Evolutionary conservation across 2,113 vertebrate genomes (phyloP).

Genomic region (Myotis brandtii): DNA sequence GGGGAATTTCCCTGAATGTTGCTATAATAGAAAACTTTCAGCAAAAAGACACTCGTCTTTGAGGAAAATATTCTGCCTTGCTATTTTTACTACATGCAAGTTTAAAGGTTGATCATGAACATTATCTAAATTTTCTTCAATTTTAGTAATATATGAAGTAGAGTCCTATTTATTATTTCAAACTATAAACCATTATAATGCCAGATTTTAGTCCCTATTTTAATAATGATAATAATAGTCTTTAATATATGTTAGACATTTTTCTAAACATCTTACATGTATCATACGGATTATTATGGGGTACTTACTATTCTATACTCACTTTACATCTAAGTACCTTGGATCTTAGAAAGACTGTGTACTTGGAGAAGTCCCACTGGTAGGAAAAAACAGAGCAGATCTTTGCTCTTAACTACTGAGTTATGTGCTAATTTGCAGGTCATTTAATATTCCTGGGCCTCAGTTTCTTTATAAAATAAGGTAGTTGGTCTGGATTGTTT

Average conservation of each 20-base stretch:
- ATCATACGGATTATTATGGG: not conserved
- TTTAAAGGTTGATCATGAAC: slow-evolving; percentile 6
- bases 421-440: not conserved
- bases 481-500: not conserved
- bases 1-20: not conserved
- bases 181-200: not conserved
- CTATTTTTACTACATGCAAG: not conserved
- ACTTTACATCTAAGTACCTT: not conserved
- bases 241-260: not conserved
- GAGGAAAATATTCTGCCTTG: not conserved
- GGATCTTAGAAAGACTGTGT: not conserved
- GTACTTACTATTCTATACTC: not conserved
- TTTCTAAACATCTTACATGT: not conserved
- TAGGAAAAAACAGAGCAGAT: not conserved
- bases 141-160: not conserved
- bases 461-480: slow-evolving; percentile 31
- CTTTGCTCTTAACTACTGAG: not conserved
- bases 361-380: not conserved
- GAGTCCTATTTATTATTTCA: not conserved
- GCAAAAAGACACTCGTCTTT: not conserved
- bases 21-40: not conserved
- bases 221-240: not conserved
- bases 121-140: not conserved
- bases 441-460: not conserved
- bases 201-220: not conserved